phyloP scores from a whole-genome alignment of 2,888 invertebrate genomes.

The Lasioglossum vierecki region DNA sequence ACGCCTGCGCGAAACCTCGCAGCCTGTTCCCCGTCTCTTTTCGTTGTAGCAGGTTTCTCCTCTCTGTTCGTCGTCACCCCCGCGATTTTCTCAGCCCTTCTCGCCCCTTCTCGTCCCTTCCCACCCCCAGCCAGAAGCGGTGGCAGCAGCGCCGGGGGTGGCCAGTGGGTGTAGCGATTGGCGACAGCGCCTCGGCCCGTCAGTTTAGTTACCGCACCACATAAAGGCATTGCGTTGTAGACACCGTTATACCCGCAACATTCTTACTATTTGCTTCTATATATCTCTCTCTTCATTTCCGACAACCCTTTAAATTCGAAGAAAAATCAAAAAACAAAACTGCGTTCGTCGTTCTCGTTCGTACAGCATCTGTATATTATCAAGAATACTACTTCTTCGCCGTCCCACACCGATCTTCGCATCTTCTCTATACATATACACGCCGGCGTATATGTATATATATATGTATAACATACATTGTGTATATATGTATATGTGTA shows the following conservation, averaged over 20 bases:
- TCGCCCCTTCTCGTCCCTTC: not conserved
- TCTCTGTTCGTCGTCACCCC: not conserved
- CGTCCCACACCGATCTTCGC: conserved; percentile 33
- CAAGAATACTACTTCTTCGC: conserved; percentile 8
- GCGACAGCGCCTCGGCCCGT: conserved; percentile 73
- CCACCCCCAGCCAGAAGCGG: not conserved
- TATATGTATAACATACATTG: conserved; percentile 35
- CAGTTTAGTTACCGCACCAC: conserved; percentile 84
- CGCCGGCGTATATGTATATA: not conserved
- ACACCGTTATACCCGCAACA: conserved; percentile 83
- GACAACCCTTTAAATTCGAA: conserved; percentile 49
- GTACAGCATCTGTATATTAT: conserved; percentile 35
- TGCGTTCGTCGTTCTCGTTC: conserved; percentile 72
- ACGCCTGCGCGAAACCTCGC: conserved; percentile 56
- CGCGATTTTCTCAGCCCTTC: conserved; percentile 14
- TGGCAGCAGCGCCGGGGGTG: conserved; percentile 52
- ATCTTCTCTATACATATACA: conserved; percentile 65
- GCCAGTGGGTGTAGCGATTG: conserved; percentile 73
- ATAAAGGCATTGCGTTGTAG: conserved; percentile 84
- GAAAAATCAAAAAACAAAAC: conserved; percentile 44
- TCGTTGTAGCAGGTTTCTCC: not conserved
- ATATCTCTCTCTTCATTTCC: conserved; percentile 67
- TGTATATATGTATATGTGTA: not conserved
- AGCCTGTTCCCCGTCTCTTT: conserved; percentile 4
- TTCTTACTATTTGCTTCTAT: conserved; percentile 80